Evolutionary conservation across 2,888 invertebrate species (phyloP), one percentile per base, ranked within the genome.

Genomic region (Leucania comma): DNA sequence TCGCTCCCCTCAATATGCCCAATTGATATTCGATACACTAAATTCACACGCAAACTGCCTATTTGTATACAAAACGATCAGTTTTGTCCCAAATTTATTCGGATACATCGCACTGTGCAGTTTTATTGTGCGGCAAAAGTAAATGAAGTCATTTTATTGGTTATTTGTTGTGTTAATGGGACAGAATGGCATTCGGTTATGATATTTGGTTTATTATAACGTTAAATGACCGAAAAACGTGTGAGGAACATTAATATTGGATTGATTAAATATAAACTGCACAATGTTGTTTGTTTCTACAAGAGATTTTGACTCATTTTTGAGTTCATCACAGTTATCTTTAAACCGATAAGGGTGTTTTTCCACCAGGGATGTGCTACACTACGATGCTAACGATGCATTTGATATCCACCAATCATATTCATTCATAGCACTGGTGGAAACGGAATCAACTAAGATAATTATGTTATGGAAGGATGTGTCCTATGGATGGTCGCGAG

Each of bases 21-120:
- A 93, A 95, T 95, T 94, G 94, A 93, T 93, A 94, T 95, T 93
- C 94, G 94, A 94, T 93, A 94, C 94, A 94, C 89, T 91, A 90
- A 87, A 92, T 93, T 93, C 94, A 93, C 95, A 94, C 93, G 92
- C 92, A 92, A 92, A 92, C 92, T 89, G 90, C 90, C 91, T 91
- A 93, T 95, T 95, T 92, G 93, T 93, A 87, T 88, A 90, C 91
- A 84, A 91, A 92, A 91, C 88, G 90, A 88, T 90, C 89, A 84
- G 88, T 92, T 93, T 94, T 93, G 90, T 90, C 84, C 89, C 87
- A 79, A 90, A 89, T 81, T 77, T 80, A 74, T 80, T 78, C 83
- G 57, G 76, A 72, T 68, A 38, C 58, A 68, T 78, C 82, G 83
- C 89, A 87, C 85, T 77, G 88, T 90, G 90, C 89, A 86, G 87